Evolutionary conservation across 2,113 vertebrate genomes (phyloP), one percentile per base, ranked within the genome.

Genomic region (Bufo bufo): DNA sequence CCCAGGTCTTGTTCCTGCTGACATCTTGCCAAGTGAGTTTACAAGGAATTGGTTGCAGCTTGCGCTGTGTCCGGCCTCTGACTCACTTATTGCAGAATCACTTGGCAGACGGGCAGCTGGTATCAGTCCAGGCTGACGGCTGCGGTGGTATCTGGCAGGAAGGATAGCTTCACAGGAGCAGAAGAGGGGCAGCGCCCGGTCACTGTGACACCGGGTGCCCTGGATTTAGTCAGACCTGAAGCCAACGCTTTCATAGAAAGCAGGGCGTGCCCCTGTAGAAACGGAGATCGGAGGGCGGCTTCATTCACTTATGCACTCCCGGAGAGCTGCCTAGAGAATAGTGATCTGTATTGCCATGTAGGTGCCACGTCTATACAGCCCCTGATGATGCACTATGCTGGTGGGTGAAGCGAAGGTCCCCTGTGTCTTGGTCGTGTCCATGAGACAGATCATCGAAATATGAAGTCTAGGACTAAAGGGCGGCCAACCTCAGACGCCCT

Each of bases 101-200:
- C 74, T 52, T 77, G 74, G 74, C 74, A 77, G 49, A 77, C 77
- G 77, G 77, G 77, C 50, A 23, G 50, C 50, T 78, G 77, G 49
- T 75, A 50, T 50, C 45, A 49, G 4, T 20, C 72, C 47, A 17
- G 72, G 47, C 49, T 77, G 77, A 78, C 54, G 1, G 50, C 50
- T 4, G 19, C 49, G 23, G 8, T 7, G 20, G 20, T 50, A 78
- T 56, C 49, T 78, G 77, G 77, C 14, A 77, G 16, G 71, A 74
- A 74, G 45, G 71, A 74, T 74, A 4, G 17, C 8, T 74, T 47
- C 6, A 47, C 12, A 45, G 11, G n/a, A 66, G 72, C 7, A 78
- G 77, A 11, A 56, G 77, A 13, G 20, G 77, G 19, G 10, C 10
- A 14, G 47, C 3, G 47, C 16, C 16, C 45, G 45, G 74, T 77